phyloP scores from a whole-genome alignment of 2,797 vertebrate genomes.

The Pangasius krempfi region DNA sequence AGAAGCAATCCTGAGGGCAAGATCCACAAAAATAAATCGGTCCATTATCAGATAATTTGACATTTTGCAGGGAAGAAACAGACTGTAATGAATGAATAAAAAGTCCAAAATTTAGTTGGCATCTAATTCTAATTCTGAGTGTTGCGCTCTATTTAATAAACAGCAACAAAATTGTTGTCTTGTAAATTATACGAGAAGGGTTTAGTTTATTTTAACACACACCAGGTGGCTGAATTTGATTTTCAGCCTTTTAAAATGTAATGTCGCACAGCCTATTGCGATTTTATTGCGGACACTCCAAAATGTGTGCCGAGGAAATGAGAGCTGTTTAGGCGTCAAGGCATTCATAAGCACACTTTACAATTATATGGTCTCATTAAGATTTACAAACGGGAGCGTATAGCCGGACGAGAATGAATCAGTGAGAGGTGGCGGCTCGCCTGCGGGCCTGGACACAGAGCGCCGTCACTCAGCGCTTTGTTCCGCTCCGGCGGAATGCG shows the following conservation, averaged over 20 bases:
- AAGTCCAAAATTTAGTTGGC: neutral
- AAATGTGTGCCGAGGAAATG: slow-evolving; percentile 50
- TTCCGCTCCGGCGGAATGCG: slow-evolving; percentile 67
- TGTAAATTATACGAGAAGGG: neutral
- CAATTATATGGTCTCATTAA: slow-evolving; percentile 59
- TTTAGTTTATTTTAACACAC: slow-evolving; percentile 27
- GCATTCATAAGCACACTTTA: slow-evolving; percentile 57
- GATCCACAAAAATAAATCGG: slow-evolving; percentile 62
- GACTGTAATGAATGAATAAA: neutral
- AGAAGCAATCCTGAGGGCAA: slow-evolving; percentile 65
- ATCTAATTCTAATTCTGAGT: neutral
- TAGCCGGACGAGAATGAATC: slow-evolving; percentile 48
- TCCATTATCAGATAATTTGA: slow-evolving; percentile 51
- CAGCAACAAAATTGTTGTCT: neutral
- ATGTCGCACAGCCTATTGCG: slow-evolving; percentile 41
- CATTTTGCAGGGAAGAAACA: neutral
- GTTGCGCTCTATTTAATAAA: neutral
- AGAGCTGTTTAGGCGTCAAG: slow-evolving; percentile 50
- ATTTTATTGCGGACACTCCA: slow-evolving; percentile 49
- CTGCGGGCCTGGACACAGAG: slow-evolving; percentile 47
- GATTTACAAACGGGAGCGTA: slow-evolving; percentile 53
- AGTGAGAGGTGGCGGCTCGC: slow-evolving; percentile 44
- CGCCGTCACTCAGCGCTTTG: slow-evolving; percentile 72
- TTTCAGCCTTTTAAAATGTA: slow-evolving; percentile 47
- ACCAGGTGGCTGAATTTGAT: slow-evolving; percentile 15